Evolutionary conservation across 2,888 invertebrate species (phyloP), one percentile per base, ranked within the genome.

Genomic region (Portevinia maculata): DNA sequence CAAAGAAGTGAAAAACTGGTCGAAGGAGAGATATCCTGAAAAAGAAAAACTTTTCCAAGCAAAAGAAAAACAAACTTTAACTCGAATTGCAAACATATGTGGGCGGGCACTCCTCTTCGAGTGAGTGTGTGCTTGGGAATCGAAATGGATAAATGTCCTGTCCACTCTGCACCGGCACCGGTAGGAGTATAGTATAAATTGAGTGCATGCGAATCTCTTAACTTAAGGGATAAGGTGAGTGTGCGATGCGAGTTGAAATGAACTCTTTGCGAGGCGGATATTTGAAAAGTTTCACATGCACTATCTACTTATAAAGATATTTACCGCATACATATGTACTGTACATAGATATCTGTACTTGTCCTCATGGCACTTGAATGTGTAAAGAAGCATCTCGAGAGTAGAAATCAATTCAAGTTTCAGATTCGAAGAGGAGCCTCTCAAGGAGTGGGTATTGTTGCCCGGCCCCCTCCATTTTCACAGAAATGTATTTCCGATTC

Each of bases 31-130:
- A 74, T 39, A 79, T 71, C 55, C 65, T 59, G 46, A 11, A 53
- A 71, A 60, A 76, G 78, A 69, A 83, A 73, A 83, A 74, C 53
- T 59, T 46, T 34, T 48, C 15, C 21, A 11, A 34, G 7, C 48
- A 19, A 17, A 48, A 70, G 70, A 64, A 65, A 79, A 74, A 78
- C 64, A 84, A 84, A 84, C 76, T 76, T 53, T 76, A 81, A 84
- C 67, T 76, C 60, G 73, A 76, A 84, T 81, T 62, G 81, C 81
- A 84, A 84, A 81, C 81, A 84, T 83, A 76, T 76, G 84, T 62
- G 67, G 55, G 67, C 50, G 62, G 19, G 55, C 62, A 24, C 37
- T 74, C 57, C 21, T 50, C 24, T 70, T 24, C 13, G 37, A 19
- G 44, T 53, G 41, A 21, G 34, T 37, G 8, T 59, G 11, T 69